Evolutionary conservation across 1,140 invertebrate genomes (phyloP).

Genomic region (Myzus persicae): DNA sequence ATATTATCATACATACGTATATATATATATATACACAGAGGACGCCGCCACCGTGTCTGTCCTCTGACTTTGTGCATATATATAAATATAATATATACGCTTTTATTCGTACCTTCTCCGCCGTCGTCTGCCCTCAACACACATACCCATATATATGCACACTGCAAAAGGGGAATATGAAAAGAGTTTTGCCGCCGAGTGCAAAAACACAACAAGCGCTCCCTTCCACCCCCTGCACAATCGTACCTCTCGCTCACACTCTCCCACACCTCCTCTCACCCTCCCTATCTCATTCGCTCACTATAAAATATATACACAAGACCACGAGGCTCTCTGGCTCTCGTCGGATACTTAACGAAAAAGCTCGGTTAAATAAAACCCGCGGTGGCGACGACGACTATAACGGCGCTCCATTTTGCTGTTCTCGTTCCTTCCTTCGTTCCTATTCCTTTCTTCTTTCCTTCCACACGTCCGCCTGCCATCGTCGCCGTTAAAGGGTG

Average conservation of each 20-base stretch:
- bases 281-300: not conserved
- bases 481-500: not conserved
- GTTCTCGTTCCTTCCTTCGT: not conserved
- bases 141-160: not conserved
- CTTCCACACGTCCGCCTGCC: not conserved
- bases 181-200: not conserved
- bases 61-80: not conserved
- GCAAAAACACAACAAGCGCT: not conserved
- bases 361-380: conserved; percentile 27
- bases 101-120: not conserved
- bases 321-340: not conserved
- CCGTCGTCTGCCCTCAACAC: not conserved
- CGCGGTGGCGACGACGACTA: not conserved
- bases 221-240: too few species aligned
- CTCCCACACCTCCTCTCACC: too few species aligned
- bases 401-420: not conserved
- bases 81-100: not conserved
- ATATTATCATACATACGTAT: not conserved
- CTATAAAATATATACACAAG: not conserved
- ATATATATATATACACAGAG: not conserved
- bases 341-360: not conserved
- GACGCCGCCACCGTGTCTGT: not conserved
- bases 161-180: not conserved
- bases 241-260: not conserved
- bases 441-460: not conserved